Conservation (phyloP, 2,888 invertebrate species). For the Harpalus rufipes region DNA sequence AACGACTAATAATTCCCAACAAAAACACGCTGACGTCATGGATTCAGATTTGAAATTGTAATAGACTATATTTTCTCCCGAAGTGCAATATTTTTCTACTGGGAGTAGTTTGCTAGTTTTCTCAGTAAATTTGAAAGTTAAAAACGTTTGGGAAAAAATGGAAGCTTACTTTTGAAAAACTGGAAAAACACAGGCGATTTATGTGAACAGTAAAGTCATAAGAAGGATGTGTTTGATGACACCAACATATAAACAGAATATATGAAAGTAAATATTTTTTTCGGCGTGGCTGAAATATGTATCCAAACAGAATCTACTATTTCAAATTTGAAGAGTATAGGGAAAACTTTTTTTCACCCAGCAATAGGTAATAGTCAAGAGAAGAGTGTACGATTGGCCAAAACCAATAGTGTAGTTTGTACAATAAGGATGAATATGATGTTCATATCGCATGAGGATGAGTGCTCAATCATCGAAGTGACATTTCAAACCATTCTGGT, state of each 20-base stretch:
- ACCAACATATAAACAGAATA: not conserved
- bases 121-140: not conserved
- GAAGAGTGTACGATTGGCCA: no score
- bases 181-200: not conserved
- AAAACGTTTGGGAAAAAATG: not conserved
- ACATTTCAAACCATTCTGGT: no score
- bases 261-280: not conserved
- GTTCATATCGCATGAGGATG: no score
- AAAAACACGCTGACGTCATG: not conserved
- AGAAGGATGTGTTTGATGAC: not conserved
- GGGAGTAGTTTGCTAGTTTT: not conserved
- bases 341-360: no score
- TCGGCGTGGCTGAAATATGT: no score
- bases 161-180: not conserved
- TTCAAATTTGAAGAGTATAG: no score
- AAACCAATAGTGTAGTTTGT: no score
- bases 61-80: not conserved
- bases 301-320: no score
- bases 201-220: not conserved
- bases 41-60: constrained; percentile 31
- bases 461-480: no score
- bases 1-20: not conserved
- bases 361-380: no score
- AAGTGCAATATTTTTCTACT: no score
- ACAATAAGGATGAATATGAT: no score